phyloP scores from a whole-genome alignment of 2,888 invertebrate species.

The Stictocephala bisonia region DNA sequence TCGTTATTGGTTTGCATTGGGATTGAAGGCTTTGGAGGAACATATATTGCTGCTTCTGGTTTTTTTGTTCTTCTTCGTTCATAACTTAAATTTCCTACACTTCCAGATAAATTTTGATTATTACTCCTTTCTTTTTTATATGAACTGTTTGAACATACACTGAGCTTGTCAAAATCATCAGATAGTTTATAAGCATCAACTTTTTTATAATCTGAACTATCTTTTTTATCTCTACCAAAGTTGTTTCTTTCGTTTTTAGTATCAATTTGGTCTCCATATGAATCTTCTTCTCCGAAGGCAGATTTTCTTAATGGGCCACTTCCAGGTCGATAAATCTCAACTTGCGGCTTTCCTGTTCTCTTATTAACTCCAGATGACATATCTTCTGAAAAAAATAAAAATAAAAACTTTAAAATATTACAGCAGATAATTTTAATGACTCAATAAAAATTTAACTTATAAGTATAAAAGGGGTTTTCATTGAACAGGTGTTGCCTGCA shows the following conservation, averaged over 20 bases:
- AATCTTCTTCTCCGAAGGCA: conserved; percentile 61
- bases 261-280: neutral
- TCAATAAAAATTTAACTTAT: no score
- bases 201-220: neutral
- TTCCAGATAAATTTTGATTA: conserved; percentile 15
- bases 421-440: no score
- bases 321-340: conserved; percentile 80
- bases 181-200: conserved; percentile 10
- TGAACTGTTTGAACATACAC: conserved; percentile 31
- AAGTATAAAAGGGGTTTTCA: no score
- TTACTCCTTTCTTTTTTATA: conserved; percentile 21
- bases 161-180: conserved; percentile 35
- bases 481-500: no score
- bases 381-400: conserved; percentile 53
- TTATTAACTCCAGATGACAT: conserved; percentile 66
- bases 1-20: conserved; percentile 59
- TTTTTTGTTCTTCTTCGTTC: conserved; percentile 65
- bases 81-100: conserved; percentile 28
- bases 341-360: conserved; percentile 74
- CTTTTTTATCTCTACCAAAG: conserved; percentile 31
- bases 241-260: conserved; percentile 12
- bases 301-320: conserved; percentile 80
- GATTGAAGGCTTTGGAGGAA: conserved; percentile 67
- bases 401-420: no score
- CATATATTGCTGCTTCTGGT: conserved; percentile 70